These are phyloP conservation scores for Norana najaformis DNA, from an alignment of 2,888 invertebrate species.

Conservation along the genomic window DNA sequence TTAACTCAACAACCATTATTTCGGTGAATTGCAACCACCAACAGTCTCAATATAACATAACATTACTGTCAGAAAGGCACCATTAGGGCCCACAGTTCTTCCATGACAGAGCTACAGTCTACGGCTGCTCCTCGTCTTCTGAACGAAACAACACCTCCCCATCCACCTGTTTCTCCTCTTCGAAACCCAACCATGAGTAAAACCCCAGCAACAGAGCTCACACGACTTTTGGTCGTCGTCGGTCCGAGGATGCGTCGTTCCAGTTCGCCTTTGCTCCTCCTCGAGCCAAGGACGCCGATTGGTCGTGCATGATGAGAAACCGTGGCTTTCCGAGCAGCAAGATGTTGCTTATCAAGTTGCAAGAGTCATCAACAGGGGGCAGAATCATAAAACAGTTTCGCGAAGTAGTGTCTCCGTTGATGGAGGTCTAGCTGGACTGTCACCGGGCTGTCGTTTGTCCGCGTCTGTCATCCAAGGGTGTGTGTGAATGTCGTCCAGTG, in stretches of 20 bases:
- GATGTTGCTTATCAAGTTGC: neutral
- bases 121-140: neutral
- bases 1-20: neutral
- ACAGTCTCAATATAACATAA: neutral
- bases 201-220: neutral
- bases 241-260: neutral
- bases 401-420: neutral
- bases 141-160: neutral
- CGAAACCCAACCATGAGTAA: neutral
- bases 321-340: neutral
- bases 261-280: neutral
- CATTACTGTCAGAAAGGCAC: neutral
- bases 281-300: neutral
- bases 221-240: neutral
- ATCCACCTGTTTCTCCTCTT: neutral
- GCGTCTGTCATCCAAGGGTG: slow-evolving; percentile 66
- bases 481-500: slow-evolving; percentile 65
- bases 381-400: slow-evolving; percentile 20
- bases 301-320: neutral
- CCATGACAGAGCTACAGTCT: neutral
- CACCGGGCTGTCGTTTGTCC: neutral
- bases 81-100: neutral
- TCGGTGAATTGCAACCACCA: neutral
- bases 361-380: neutral
- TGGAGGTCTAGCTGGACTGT: neutral